Evolutionary conservation across 1,140 invertebrate species (phyloP), one percentile per base, ranked within the genome.

Genomic region (Scaptomyza montana): DNA sequence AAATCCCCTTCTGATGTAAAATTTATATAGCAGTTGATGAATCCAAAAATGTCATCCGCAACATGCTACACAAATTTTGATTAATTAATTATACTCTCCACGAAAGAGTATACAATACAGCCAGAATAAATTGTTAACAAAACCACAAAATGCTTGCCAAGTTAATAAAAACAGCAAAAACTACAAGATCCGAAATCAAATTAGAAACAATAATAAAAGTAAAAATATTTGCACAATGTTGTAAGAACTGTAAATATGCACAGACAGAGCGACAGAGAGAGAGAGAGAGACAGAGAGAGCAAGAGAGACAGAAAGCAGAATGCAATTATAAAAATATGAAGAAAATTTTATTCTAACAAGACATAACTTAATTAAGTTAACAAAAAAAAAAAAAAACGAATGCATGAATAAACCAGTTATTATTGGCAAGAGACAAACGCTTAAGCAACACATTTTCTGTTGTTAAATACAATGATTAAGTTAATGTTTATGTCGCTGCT

Each of bases 391-490:
- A 61, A 33, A 68, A 33, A 64, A 45, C 16, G 43, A 63, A 54
- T 28, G 33, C 49, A 50, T 39, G 43, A 60, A 72, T 33, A 74
- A 74, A 75, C 75, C 51, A 71, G 66, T 74, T 75, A 36, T 5
- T 75, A 75, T 86, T 68, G 69, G 63, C 67, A 59, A 74, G 80
- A 71, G 80, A 71, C 74, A 67, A n/a, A 13, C 21, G 21, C 1
- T 25, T 25, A 2, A 71, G 66, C 86, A 65, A 86, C 82, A 86
- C 82, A 82, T n/a, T n/a, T 43, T 3, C 33, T 36, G 33, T 36
- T 36, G 33, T n/a, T 87, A 66, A 82, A 74, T 68, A 79, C 56
- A 89, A 82, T 86, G 79, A 86, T 86, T 87, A 79, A 86, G 67
- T 73, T 74, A 78, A 87, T 86, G 82, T 84, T 84, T 87, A 87